Evolutionary conservation across 2,113 vertebrate genomes (phyloP).

Genomic region (Coregonus clupeaformis): DNA sequence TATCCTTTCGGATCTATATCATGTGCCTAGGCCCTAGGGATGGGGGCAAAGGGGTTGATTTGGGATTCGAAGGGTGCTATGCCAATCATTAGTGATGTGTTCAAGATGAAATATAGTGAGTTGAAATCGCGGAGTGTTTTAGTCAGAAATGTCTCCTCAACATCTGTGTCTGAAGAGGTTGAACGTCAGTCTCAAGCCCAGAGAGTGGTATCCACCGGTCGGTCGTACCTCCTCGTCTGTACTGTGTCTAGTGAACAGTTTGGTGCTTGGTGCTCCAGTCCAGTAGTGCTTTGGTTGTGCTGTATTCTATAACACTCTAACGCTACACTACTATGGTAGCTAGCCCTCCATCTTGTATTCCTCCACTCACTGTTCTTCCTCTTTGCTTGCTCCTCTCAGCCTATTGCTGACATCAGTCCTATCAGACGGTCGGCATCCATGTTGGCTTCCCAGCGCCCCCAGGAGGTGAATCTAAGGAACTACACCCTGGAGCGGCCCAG

Average conservation of each 20-base stretch:
- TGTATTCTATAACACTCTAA: neutral
- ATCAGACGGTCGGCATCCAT: constrained; percentile 93
- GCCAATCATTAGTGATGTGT: too few species aligned
- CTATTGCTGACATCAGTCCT: constrained; percentile 85
- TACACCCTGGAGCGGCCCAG: constrained; percentile 76
- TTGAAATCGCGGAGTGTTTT: constrained; percentile 15
- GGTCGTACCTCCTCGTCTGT: constrained; percentile 2
- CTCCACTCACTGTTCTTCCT: neutral
- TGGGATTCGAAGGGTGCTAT: too few species aligned
- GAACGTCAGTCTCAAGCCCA: constrained; percentile 27
- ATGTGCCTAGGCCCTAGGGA: too few species aligned
- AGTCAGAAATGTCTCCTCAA: constrained; percentile 20
- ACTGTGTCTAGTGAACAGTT: constrained; percentile 27
- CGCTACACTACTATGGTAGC: neutral
- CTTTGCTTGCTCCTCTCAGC: constrained; percentile 66
- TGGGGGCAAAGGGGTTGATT: too few species aligned
- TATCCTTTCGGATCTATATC: too few species aligned
- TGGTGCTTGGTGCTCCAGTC: constrained; percentile 29
- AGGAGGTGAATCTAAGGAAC: constrained; percentile 74
- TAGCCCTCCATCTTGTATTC: neutral
- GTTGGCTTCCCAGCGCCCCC: constrained; percentile 79
- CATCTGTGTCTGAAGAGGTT: constrained; percentile 25
- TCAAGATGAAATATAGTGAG: neutral
- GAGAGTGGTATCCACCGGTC: constrained; percentile 24
- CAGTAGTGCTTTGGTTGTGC: constrained; percentile 6